Evolutionary conservation across 2,888 invertebrate genomes (phyloP).

Genomic region (Diachrysia chrysitis): DNA sequence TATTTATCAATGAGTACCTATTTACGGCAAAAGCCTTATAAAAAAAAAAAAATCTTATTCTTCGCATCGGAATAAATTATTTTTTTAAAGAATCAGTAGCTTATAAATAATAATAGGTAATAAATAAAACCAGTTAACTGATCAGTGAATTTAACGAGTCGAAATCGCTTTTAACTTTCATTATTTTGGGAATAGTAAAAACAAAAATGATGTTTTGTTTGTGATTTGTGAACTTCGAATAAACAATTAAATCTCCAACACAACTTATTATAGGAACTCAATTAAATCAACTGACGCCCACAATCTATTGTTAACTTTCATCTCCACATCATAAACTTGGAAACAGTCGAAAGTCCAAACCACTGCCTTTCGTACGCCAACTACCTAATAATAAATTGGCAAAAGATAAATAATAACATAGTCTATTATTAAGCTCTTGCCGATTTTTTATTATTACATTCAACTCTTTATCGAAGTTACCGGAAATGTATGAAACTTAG

Average conservation of each 20-base stretch:
- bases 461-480: background rate
- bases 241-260: background rate
- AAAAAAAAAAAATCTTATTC: too few species aligned
- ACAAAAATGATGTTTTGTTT: too few species aligned
- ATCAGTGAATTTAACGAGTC: too few species aligned
- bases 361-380: constrained; percentile 33
- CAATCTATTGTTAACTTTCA: constrained; percentile 50
- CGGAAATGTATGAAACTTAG: background rate
- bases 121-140: too few species aligned
- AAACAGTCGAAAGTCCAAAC: constrained; percentile 25
- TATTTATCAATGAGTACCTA: too few species aligned
- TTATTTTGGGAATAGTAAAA: background rate
- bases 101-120: too few species aligned
- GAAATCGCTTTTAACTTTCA: too few species aligned
- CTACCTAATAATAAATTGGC: constrained; percentile 53
- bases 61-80: too few species aligned
- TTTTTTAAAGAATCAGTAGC: too few species aligned
- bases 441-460: constrained; percentile 9
- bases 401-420: constrained; percentile 27
- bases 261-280: background rate
- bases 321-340: constrained; percentile 28
- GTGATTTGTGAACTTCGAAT: background rate
- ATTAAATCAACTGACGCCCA: constrained; percentile 13
- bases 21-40: too few species aligned
- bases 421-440: constrained; percentile 13